These are phyloP conservation scores for Oxyura jamaicensis DNA, from an alignment of 2,113 vertebrate species.

Conservation along the genomic window DNA sequence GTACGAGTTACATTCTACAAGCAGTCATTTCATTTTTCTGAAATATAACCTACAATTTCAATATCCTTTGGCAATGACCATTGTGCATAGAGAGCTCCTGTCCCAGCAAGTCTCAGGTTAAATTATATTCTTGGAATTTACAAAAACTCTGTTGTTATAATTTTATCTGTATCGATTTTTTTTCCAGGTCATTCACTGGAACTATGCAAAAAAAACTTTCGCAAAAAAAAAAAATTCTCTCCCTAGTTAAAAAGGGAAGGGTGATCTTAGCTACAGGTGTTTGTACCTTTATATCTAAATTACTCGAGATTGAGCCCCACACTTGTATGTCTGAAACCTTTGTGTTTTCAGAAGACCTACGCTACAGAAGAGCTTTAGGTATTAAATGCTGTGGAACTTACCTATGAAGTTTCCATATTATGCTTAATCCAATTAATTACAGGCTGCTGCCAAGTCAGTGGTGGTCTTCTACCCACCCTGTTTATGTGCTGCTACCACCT, in stretches of 20 bases:
- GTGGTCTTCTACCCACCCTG: not conserved
- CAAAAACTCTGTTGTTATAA: not conserved
- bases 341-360: not conserved
- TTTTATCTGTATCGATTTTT: not conserved
- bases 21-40: not conserved
- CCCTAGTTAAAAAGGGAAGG: not conserved
- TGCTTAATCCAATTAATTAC: not conserved
- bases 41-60: not conserved
- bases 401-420: fast-evolving
- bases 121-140: not conserved
- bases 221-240: not conserved
- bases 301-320: not conserved
- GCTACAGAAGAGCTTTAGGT: not conserved
- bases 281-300: not conserved
- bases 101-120: not conserved
- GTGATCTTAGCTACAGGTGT: not conserved
- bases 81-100: not conserved
- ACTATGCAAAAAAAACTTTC: not conserved
- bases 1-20: not conserved
- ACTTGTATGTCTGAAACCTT: not conserved
- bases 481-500: fast-evolving
- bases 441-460: not conserved
- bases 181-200: not conserved
- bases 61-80: not conserved
- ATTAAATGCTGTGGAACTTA: not conserved